These are phyloP conservation scores for Rhinoraja longicauda DNA, from an alignment of 2,797 vertebrate species.

Conservation along the genomic window DNA sequence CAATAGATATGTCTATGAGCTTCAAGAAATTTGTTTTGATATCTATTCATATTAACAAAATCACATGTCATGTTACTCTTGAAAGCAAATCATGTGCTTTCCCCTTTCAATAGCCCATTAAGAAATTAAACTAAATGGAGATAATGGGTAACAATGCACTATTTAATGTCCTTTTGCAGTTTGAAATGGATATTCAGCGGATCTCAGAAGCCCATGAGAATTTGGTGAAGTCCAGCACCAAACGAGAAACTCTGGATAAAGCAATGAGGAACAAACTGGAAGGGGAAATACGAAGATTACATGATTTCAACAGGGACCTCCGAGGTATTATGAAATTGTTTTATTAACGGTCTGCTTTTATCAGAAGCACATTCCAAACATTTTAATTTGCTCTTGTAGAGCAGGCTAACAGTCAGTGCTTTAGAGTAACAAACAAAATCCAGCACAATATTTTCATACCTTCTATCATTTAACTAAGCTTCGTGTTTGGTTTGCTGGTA, in stretches of 20 bases:
- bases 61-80: background rate
- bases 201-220: constrained; percentile 76
- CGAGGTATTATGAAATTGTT: constrained; percentile 54
- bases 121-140: background rate
- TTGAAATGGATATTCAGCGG: constrained; percentile 71
- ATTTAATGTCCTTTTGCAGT: constrained; percentile 54
- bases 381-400: background rate
- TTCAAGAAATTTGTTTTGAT: constrained; percentile 21
- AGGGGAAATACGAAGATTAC: constrained; percentile 73
- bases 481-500: background rate
- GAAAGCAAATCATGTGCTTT: background rate
- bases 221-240: constrained; percentile 71
- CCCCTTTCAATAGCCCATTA: background rate
- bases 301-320: constrained; percentile 78
- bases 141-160: background rate
- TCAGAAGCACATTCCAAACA: background rate
- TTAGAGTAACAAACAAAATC: background rate
- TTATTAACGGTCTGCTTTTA: background rate
- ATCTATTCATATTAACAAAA: background rate
- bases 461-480: background rate
- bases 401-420: background rate
- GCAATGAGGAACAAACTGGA: constrained; percentile 74
- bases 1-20: background rate
- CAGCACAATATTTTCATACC: background rate
- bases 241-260: constrained; percentile 73